phyloP scores from a whole-genome alignment of 2,888 invertebrate species.

The Agrochola lychnidis region DNA sequence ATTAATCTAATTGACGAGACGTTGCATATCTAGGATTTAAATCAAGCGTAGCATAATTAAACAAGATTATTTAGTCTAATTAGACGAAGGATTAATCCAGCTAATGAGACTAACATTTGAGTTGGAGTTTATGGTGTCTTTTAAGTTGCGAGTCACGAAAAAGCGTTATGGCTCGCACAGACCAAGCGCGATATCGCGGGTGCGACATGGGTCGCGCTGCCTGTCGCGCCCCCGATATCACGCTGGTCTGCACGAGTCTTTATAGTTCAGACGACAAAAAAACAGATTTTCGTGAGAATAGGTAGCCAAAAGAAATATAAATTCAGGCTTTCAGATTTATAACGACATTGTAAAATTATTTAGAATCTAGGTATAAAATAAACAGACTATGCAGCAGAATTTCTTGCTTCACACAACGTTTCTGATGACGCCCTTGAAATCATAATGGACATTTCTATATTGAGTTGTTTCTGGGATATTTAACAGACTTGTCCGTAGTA shows the following conservation, averaged over 20 bases:
- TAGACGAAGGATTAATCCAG: slow-evolving; percentile 30
- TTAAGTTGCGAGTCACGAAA: slow-evolving; percentile 45
- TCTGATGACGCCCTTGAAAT: slow-evolving; percentile 31
- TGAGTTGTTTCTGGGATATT: slow-evolving; percentile 18
- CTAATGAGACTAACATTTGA: slow-evolving; percentile 47
- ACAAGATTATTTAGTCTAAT: slow-evolving; percentile 30
- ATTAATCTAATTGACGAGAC: neutral
- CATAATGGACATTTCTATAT: slow-evolving; percentile 27
- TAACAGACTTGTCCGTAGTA: slow-evolving; percentile 12
- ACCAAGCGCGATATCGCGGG: too few relatives aligned
- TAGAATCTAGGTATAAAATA: neutral
- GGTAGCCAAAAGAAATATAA: slow-evolving; percentile 7
- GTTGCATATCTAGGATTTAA: slow-evolving; percentile 15
- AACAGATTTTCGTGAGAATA: slow-evolving; percentile 28
- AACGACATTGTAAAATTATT: neutral
- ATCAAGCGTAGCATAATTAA: slow-evolving; percentile 28
- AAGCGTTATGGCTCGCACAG: slow-evolving; percentile 28
- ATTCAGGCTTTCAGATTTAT: neutral
- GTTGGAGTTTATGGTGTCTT: slow-evolving; percentile 31
- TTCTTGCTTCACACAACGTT: neutral
- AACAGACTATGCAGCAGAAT: slow-evolving; percentile 8
- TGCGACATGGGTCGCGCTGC: neutral
- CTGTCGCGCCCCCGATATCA: too few relatives aligned
- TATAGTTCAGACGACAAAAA: too few relatives aligned
- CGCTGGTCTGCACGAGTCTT: too few relatives aligned